Conservation (phyloP, 2,797 vertebrate species). For the Eurystomus glaucurus region DNA sequence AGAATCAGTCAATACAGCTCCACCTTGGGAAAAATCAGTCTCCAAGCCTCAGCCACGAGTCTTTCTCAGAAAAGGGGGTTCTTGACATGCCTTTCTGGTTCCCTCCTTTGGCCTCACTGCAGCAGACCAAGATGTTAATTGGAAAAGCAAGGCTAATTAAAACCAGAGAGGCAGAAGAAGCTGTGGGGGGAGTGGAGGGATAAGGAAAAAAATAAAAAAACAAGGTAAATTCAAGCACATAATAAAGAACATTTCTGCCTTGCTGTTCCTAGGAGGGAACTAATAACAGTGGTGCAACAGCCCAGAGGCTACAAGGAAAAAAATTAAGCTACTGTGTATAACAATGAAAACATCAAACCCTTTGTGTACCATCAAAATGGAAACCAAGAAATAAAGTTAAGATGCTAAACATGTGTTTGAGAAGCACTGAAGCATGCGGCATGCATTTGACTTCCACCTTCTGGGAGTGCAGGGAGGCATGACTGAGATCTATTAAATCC, state of each 20-base stretch:
- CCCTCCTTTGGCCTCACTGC: slow-evolving; percentile 31
- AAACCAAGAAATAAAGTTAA: slow-evolving; percentile 71
- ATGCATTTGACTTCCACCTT: slow-evolving; percentile 54
- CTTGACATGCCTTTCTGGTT: slow-evolving; percentile 36
- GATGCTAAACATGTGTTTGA: slow-evolving; percentile 69
- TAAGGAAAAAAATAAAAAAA: not conserved
- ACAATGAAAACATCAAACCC: slow-evolving; percentile 70
- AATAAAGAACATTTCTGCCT: slow-evolving; percentile 40
- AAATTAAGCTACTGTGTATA: slow-evolving; percentile 64
- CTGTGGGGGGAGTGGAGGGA: not conserved
- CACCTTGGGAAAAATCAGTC: slow-evolving; percentile 48
- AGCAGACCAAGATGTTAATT: slow-evolving; percentile 57
- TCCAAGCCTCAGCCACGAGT: not conserved
- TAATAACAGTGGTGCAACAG: slow-evolving; percentile 44
- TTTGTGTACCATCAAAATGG: slow-evolving; percentile 61
- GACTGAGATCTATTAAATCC: slow-evolving; percentile 51
- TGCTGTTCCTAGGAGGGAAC: slow-evolving; percentile 56
- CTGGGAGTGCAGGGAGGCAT: slow-evolving; percentile 21
- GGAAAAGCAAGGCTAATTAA: slow-evolving; percentile 65
- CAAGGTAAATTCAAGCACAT: slow-evolving; percentile 32
- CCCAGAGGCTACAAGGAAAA: slow-evolving; percentile 65
- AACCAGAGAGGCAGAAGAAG: slow-evolving; percentile 33
- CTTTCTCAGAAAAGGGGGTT: slow-evolving; percentile 4
- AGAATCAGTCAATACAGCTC: slow-evolving; percentile 48
- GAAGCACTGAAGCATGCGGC: slow-evolving; percentile 31